These are phyloP conservation scores for Herpetotheres cachinnans DNA, from an alignment of 2,113 vertebrate genomes.

Conservation along the genomic window DNA sequence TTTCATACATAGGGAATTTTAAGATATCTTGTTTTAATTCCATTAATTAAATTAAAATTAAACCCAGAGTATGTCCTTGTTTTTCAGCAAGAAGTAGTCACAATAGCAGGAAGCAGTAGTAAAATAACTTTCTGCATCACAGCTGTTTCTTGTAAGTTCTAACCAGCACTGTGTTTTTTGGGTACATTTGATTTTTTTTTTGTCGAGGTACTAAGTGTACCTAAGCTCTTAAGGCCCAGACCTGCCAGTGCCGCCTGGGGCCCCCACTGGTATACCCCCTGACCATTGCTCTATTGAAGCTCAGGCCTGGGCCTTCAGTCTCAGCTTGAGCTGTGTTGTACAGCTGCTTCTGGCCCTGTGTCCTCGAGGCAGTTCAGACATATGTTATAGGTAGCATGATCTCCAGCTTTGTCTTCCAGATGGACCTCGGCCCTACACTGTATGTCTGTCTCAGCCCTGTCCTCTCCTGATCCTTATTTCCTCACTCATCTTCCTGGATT, in stretches of 20 bases:
- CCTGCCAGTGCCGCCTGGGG: accelerated
- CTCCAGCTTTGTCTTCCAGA: not conserved
- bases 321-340: not conserved
- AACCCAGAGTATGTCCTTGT: not conserved
- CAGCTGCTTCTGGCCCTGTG: not conserved
- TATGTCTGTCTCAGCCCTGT: not conserved
- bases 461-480: not conserved
- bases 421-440: not conserved
- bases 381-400: not conserved
- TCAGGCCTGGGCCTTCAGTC: not conserved
- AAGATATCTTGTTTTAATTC: not conserved
- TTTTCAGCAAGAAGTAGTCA: not conserved
- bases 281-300: not conserved
- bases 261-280: not conserved
- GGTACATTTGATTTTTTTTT: not conserved
- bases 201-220: no score
- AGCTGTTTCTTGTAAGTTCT: not conserved
- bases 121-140: not conserved
- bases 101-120: not conserved
- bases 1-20: not conserved
- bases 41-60: not conserved
- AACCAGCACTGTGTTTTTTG: not conserved
- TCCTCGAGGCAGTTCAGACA: not conserved
- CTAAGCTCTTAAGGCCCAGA: not conserved
- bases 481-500: not conserved